Conservation (phyloP, 2,888 invertebrate genomes). For the Lissocephala sabroskyi region DNA sequence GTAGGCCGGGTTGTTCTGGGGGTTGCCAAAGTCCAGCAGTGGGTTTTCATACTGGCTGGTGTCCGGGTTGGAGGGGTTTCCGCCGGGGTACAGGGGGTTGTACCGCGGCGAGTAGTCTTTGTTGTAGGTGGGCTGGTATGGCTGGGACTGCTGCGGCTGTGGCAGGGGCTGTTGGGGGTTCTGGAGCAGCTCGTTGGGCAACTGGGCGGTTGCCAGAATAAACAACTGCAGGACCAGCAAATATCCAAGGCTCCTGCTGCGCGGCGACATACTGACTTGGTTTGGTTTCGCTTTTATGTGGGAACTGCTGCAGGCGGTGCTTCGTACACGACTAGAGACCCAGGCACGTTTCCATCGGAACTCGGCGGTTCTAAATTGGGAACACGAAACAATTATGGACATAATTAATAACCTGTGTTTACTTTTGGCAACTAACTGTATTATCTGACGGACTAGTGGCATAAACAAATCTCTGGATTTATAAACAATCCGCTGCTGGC, state of each 20-base stretch:
- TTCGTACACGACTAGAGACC: conserved; percentile 43
- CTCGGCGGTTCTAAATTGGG: conserved; percentile 35
- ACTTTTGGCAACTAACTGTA: conserved; percentile 19
- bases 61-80: conserved; percentile 43
- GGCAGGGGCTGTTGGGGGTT: conserved; percentile 15
- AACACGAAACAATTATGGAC: conserved; percentile 16
- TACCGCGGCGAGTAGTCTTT: conserved; percentile 68
- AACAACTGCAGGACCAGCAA: conserved; percentile 17
- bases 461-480: conserved; percentile 35
- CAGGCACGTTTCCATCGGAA: conserved; percentile 50
- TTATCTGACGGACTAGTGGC: conserved; percentile 9
- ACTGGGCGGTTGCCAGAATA: conserved; percentile 28
- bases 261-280: conserved; percentile 40
- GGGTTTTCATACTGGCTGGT: conserved; percentile 61
- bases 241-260: conserved; percentile 10
- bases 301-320: conserved; percentile 27
- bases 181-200: conserved; percentile 23
- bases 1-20: conserved; percentile 30
- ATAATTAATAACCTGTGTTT: conserved; percentile 26
- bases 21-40: conserved; percentile 49
- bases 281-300: conserved; percentile 17
- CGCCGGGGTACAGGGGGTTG: conserved; percentile 64
- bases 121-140: conserved; percentile 58
- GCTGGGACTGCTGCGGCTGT: conserved; percentile 31
- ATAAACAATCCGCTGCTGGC: conserved; percentile 16